Conservation (phyloP, 2,888 invertebrate species). For the Dasysyrphus albostriatus region DNA sequence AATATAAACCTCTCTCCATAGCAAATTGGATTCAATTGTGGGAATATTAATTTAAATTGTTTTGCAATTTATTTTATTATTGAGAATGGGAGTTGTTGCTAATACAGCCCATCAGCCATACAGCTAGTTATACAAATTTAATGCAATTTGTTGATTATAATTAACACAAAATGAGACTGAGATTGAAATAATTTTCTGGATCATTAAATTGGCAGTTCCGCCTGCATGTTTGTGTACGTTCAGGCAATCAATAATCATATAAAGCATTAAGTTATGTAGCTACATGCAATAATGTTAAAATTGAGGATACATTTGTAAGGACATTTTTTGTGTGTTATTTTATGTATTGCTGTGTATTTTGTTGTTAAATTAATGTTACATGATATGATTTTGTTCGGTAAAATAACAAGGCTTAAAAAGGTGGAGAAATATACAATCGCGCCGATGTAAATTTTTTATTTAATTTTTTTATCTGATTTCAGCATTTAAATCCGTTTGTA, state of each 20-base stretch:
- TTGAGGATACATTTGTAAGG: neutral
- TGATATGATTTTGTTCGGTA: too few relatives aligned
- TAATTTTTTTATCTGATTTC: too few relatives aligned
- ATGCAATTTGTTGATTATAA: neutral
- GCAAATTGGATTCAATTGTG: neutral
- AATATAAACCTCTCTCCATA: neutral
- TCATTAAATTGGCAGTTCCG: neutral
- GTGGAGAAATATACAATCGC: too few relatives aligned
- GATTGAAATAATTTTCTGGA: conserved; percentile 20
- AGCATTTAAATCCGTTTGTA: too few relatives aligned
- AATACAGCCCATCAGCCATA: neutral
- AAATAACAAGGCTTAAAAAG: too few relatives aligned
- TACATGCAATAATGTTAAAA: neutral
- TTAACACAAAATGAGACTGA: neutral
- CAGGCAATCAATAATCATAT: neutral
- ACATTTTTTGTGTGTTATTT: too few relatives aligned
- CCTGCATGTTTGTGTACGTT: neutral
- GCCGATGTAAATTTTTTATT: too few relatives aligned
- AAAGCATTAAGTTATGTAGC: neutral
- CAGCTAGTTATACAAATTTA: neutral
- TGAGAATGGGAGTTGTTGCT: neutral
- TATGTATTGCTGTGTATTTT: too few relatives aligned
- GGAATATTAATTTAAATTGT: conserved; percentile 8
- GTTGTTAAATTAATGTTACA: too few relatives aligned
- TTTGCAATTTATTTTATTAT: conserved; percentile 5